Evolutionary conservation across 2,888 invertebrate species (phyloP).

Genomic region (Sisyra terminalis): DNA sequence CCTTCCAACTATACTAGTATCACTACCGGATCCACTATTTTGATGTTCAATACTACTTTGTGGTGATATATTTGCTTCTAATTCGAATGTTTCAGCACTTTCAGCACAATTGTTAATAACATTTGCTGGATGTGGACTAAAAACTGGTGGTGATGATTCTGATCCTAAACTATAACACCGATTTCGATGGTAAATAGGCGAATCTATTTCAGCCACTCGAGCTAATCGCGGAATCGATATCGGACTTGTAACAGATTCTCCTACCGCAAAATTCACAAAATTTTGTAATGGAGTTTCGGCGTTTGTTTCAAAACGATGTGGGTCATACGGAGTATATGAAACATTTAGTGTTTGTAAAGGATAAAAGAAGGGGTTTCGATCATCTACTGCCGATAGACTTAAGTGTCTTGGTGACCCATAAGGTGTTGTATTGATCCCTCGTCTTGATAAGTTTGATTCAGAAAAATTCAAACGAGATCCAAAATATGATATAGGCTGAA

Average conservation of each 20-base stretch:
- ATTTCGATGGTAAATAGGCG: slow-evolving; percentile 22
- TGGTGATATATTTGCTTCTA: slow-evolving; percentile 27
- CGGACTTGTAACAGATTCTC: slow-evolving; percentile 41
- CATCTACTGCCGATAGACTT: slow-evolving; percentile 50
- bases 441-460: slow-evolving; percentile 9
- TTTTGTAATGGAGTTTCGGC: slow-evolving; percentile 22
- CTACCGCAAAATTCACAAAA: slow-evolving; percentile 36
- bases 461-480: slow-evolving; percentile 16
- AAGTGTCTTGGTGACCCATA: slow-evolving; percentile 42
- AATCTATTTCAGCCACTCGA: slow-evolving; percentile 15
- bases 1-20: slow-evolving; percentile 36
- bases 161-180: slow-evolving; percentile 53
- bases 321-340: neutral
- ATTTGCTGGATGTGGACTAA: slow-evolving; percentile 38
- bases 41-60: slow-evolving; percentile 30
- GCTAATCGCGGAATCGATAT: slow-evolving; percentile 20
- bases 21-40: slow-evolving; percentile 32
- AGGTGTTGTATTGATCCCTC: slow-evolving; percentile 6
- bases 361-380: slow-evolving; percentile 15
- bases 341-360: slow-evolving; percentile 21
- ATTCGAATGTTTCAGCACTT: slow-evolving; percentile 53
- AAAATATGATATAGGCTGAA: slow-evolving; percentile 45
- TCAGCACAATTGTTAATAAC: slow-evolving; percentile 40
- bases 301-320: slow-evolving; percentile 28
- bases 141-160: slow-evolving; percentile 29